phyloP scores from a whole-genome alignment of 2,113 vertebrate genomes.

The Saguinus midas region DNA sequence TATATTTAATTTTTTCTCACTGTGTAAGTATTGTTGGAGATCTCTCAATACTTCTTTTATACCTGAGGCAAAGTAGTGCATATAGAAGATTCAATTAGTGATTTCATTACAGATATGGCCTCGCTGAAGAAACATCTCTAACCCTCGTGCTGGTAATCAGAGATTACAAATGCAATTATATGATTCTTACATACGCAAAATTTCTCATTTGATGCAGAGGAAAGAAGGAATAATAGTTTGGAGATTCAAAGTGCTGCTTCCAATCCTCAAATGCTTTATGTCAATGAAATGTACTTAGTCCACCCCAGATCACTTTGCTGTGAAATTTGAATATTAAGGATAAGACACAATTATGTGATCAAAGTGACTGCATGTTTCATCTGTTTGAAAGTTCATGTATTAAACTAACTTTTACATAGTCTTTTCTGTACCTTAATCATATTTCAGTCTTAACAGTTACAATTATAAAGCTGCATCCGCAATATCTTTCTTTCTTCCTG shows the following conservation, averaged over 20 bases:
- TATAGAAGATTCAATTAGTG: conserved; percentile 40
- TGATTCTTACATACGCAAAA: neutral
- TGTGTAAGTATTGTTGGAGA: neutral
- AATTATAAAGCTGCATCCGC: neutral
- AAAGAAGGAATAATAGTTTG: neutral
- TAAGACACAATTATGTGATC: neutral
- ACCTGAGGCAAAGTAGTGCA: neutral
- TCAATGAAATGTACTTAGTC: neutral
- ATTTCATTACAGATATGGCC: conserved; percentile 65
- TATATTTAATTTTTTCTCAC: neutral
- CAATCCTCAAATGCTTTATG: neutral
- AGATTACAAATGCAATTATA: conserved; percentile 55
- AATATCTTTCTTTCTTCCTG: neutral
- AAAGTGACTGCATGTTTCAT: neutral
- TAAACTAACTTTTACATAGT: neutral
- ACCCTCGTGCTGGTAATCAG: neutral
- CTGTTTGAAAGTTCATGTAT: neutral
- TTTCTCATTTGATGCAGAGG: neutral
- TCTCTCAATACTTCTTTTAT: neutral
- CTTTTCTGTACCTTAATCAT: neutral
- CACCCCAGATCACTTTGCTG: neutral
- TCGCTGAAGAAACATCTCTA: neutral
- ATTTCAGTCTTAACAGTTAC: neutral
- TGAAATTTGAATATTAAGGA: neutral
- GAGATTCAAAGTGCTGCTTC: neutral